Base-by-base conservation (phyloP, 53 echinoderm and acorn worm genomes). In the Temnopleurus reevesii region DNA sequence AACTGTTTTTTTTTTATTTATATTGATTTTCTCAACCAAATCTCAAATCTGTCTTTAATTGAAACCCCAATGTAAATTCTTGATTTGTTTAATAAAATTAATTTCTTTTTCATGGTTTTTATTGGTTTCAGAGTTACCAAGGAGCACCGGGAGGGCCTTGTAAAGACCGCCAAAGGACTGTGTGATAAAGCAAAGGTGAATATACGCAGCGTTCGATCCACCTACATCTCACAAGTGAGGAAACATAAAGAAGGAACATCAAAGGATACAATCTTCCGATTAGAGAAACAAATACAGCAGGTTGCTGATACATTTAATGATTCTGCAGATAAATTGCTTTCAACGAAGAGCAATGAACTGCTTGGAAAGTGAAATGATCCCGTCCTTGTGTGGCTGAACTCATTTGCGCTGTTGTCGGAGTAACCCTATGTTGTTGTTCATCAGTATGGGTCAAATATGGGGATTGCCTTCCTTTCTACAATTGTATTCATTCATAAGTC, bases 281-380 rank as follows among this genome's bases (percentile, higher is more conserved):
- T 97, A 55, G 98, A 97, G 86, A 91, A 97, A 90, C 98, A 97
- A 59, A 89, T 97, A 2, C 94, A 94, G 38, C 93, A 95, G 76
- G 92, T 97, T 4, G 38, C 92, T 0, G 98, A 97, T 8, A 64
- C 90, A 35, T 80, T 63, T 44, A 89, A 66, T 33, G 90, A 91
- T 27, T 93, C 59, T 13, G 91, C 94, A n/a, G 95, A 95, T 15
- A 71, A 93, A 29, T 51, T 95, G 56, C 83, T 95, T 3, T 81
- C 91, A 45, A 91, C 89, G 18, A 95, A 97, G 57, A 85, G 92
- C 0, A 94, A 95, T 55, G 98, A 97, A 89, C 91, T 95, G 13
- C 57, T 95, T 15, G 94, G 95, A 87, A 94, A 94, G 61, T 95
- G 79, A 79, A 29, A 4, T n/a, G 17, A 51, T 51, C n/a, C n/a